Conservation (phyloP, 1,140 invertebrate genomes). For the Drosophila nasuta region DNA sequence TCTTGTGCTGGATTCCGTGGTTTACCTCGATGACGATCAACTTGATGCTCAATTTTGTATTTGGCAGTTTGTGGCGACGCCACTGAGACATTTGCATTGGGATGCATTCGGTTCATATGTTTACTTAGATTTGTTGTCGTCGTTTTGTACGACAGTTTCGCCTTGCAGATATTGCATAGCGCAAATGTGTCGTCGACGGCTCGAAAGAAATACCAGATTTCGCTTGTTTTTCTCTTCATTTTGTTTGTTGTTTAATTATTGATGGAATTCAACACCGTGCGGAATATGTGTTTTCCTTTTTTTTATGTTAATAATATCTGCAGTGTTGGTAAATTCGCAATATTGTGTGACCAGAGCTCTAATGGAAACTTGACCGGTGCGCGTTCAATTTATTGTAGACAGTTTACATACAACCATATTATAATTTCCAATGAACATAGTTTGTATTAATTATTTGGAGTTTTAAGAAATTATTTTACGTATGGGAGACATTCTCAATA, state of each 20-base stretch:
- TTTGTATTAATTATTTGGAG: too few relatives aligned
- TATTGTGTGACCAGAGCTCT: neutral
- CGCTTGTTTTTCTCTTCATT: conserved; percentile 71
- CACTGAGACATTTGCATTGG: conserved; percentile 43
- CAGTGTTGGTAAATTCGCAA: conserved; percentile 32
- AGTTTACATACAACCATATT: neutral
- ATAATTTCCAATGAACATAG: too few relatives aligned
- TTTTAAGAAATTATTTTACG: too few relatives aligned
- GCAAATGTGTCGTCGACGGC: conserved; percentile 70
- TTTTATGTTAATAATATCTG: conserved; percentile 25
- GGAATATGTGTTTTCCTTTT: conserved; percentile 7
- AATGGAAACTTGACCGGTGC: neutral
- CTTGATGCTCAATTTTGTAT: conserved; percentile 46
- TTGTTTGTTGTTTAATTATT: conserved; percentile 32
- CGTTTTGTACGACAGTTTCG: conserved; percentile 70
- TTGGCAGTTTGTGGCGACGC: conserved; percentile 41
- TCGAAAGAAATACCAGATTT: conserved; percentile 71
- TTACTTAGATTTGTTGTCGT: conserved; percentile 73
- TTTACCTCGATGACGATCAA: conserved; percentile 61
- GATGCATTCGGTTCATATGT: conserved; percentile 74
- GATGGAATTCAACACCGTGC: conserved; percentile 26
- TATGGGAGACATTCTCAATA: too few relatives aligned
- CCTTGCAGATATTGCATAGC: conserved; percentile 71
- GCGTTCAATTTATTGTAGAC: neutral
- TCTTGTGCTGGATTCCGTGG: conserved; percentile 64